These are phyloP conservation scores for Noctua pronuba DNA, from an alignment of 2,888 invertebrate genomes.

Conservation along the genomic window DNA sequence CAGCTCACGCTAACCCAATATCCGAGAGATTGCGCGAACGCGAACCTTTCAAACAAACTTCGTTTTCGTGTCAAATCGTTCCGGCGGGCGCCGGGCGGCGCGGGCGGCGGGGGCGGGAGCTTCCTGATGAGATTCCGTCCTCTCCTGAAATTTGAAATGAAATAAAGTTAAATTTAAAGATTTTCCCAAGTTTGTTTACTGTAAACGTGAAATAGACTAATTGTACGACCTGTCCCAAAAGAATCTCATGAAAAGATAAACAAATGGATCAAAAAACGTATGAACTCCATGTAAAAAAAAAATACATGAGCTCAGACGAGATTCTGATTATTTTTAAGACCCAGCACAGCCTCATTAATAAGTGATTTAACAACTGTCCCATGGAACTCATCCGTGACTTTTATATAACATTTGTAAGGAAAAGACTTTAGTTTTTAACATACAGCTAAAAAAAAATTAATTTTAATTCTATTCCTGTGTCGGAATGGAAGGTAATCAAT, in stretches of 20 bases:
- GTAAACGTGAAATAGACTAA: neutral
- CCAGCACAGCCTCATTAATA: too few relatives aligned
- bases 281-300: neutral
- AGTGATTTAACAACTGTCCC: too few relatives aligned
- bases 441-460: too few relatives aligned
- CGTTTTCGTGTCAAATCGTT: slow-evolving; percentile 11
- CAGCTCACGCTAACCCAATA: slow-evolving; percentile 22
- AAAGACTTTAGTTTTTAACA: too few relatives aligned
- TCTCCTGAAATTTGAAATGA: neutral
- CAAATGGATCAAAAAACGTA: neutral
- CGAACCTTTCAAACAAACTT: slow-evolving; percentile 28
- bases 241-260: neutral
- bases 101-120: too few relatives aligned
- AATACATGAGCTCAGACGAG: too few relatives aligned
- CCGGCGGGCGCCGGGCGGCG: too few relatives aligned
- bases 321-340: too few relatives aligned
- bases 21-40: slow-evolving; percentile 10
- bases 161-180: neutral
- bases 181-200: neutral
- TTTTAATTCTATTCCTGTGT: too few relatives aligned
- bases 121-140: slow-evolving; percentile 11
- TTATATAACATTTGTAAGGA: too few relatives aligned
- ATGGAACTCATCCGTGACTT: too few relatives aligned
- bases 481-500: too few relatives aligned
- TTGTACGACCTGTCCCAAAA: neutral